Evolutionary conservation across 1,140 invertebrate genomes (phyloP).

Genomic region (Tribolium madens): DNA sequence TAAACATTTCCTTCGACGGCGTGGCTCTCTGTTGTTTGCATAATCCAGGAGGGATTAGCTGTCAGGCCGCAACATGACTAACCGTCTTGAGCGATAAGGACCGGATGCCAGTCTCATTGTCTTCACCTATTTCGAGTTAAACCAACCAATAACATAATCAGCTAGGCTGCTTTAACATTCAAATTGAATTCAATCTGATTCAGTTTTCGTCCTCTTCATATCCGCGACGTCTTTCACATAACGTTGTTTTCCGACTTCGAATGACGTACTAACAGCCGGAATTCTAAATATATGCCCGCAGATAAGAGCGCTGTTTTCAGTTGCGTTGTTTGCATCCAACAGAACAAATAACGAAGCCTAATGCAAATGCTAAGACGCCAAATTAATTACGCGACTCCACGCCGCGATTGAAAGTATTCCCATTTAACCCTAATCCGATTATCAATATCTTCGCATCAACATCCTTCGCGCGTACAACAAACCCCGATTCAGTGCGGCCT

Average conservation of each 20-base stretch:
- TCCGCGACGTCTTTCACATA: conserved; percentile 42
- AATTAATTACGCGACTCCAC: conserved; percentile 21
- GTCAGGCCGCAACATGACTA: conserved; percentile 42
- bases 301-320: background rate
- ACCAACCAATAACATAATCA: conserved; percentile 48
- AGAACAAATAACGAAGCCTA: background rate
- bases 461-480: background rate
- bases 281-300: conserved; percentile 36
- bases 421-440: conserved; percentile 2
- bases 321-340: conserved; percentile 12
- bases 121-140: conserved; percentile 47
- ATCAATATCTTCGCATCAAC: conserved; percentile 2
- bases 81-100: conserved; percentile 42
- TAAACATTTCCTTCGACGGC: conserved; percentile 54
- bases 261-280: conserved; percentile 40
- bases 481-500: background rate
- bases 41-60: conserved; percentile 50
- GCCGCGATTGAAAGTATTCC: conserved; percentile 2
- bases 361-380: conserved; percentile 32
- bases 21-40: conserved; percentile 46
- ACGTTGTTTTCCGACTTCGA: conserved; percentile 43
- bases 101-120: conserved; percentile 40
- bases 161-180: conserved; percentile 44
- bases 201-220: conserved; percentile 44
- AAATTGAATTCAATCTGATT: conserved; percentile 44